Conservation (phyloP, 2,888 invertebrate genomes). For the Cantharis flavilabris region DNA sequence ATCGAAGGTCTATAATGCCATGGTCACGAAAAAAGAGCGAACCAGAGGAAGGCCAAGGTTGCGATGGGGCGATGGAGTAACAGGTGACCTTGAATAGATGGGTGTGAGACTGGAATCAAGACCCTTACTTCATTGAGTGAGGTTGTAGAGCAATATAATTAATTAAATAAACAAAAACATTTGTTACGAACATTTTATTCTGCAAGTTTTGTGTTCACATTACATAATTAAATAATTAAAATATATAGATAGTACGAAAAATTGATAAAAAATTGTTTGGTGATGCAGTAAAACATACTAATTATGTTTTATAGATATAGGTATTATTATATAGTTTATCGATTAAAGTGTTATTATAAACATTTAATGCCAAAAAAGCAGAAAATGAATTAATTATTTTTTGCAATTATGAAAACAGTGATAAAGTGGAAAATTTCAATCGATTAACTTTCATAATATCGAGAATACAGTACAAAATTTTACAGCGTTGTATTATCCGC, state of each 20-base stretch:
- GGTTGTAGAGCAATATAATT: no score
- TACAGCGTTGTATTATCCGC: neutral
- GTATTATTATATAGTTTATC: neutral
- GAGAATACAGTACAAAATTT: neutral
- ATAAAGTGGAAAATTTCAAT: neutral
- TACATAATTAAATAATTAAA: neutral
- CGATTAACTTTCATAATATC: neutral
- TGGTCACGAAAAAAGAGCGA: no score
- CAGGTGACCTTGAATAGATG: no score
- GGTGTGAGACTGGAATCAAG: no score
- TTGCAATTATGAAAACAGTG: neutral
- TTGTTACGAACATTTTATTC: constrained; percentile 4
- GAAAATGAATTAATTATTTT: neutral
- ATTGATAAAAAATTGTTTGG: neutral
- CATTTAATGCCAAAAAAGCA: neutral
- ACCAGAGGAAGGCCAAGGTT: no score
- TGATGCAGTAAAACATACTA: neutral
- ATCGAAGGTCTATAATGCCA: no score
- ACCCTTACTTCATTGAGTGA: no score
- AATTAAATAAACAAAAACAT: neutral
- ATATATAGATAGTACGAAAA: neutral
- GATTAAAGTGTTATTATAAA: neutral
- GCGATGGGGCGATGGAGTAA: no score
- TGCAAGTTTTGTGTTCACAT: neutral
- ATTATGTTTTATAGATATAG: neutral